A percentile compares a stretch with the other conserved stretches of the same genome.
Conservation (phyloP, 2,797 vertebrate species). For the Sebastes hopkinsi region DNA sequence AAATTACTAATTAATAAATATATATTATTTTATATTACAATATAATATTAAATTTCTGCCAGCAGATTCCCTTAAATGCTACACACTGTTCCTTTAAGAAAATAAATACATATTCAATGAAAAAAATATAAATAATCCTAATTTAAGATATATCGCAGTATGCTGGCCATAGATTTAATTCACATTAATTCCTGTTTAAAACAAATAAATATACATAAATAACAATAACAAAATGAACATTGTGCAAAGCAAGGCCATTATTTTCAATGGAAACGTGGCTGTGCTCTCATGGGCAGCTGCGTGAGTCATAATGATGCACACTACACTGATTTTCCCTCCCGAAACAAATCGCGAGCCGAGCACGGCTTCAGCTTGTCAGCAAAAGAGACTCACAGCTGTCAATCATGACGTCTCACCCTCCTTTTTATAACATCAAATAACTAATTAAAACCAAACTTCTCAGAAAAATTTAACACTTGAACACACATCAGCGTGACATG, state of each 20-base stretch:
- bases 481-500: no score
- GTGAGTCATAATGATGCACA: neutral
- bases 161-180: neutral
- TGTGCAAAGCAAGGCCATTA: neutral
- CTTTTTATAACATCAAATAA: no score
- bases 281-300: neutral
- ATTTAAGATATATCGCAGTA: neutral
- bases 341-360: no score
- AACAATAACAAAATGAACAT: neutral
- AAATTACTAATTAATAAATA: neutral
- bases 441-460: no score
- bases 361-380: no score
- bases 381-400: no score
- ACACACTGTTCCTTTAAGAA: neutral
- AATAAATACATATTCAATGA: constrained; percentile 13
- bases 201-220: neutral
- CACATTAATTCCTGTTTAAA: neutral
- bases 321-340: neutral
- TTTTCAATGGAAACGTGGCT: neutral
- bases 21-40: no score
- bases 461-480: no score
- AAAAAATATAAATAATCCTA: constrained; percentile 3
- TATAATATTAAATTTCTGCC: neutral
- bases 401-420: no score
- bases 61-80: neutral